Base-by-base conservation (phyloP, 92 coral and sea anemone genomes). In the Metridium senile region DNA sequence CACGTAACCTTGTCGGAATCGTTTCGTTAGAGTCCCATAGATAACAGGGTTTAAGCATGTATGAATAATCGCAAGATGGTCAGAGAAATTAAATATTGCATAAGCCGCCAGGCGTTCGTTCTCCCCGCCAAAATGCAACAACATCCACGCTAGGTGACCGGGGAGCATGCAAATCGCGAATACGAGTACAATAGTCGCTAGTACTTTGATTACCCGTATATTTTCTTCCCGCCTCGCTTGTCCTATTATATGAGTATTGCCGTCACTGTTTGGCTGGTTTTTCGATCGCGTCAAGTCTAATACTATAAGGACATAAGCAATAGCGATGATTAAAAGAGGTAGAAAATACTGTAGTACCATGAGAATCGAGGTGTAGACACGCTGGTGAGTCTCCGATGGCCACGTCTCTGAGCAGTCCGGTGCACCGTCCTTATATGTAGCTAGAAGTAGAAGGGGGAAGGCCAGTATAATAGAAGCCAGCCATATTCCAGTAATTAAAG, bases 61-160 rank as follows among this genome's bases (percentile, higher is more conserved):
- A 43, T 91, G 91, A 29, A 85, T 56, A 46, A 91, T 85, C 53
- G 89, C 93, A 28, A 91, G 62, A 27, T 78, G 75, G 49, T 91
- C 89, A 18, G 91, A 87, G 43, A 87, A 87, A 33, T 27, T 26
- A 32, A 82, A 87, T 30, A 91, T 81, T 20, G 71, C 74, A 0
- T 75, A 81, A 25, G 91, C 74, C 18, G 84, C 77, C 21, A 58
- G 61, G 23, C 26, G 59, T 25, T 69, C 85, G 16, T 82, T 26
- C n/a, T 81, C 65, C 13, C 87, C 77, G n/a, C 97, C 97, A 75
- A 91, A 91, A 59, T 91, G 88, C 23, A 81, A 46, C 43, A 81
- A 78, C 88, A 91, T 88, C 97, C 97, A 91, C 53, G 91, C 91
- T 23, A 91, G 69, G 46, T 89, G 82, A 1, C 89, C 89, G 19